Evolutionary conservation across 1,140 invertebrate genomes (phyloP), one percentile per base, ranked within the genome.

Genomic region (Vollenhovia emeryi): DNA sequence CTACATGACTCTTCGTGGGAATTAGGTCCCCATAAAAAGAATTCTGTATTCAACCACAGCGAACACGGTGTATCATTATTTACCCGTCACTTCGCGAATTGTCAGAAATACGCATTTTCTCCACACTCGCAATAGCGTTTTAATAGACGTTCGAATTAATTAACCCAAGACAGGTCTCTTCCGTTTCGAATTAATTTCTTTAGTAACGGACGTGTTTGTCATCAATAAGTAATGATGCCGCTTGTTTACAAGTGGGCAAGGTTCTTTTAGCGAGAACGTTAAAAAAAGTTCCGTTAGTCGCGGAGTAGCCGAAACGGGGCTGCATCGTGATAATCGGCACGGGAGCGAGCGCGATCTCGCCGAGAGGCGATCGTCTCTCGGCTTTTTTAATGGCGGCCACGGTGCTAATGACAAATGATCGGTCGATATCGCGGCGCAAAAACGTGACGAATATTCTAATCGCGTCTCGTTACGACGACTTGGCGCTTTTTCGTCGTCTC

Each of bases 381-480:
- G 24, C 18, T 80, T 85, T 80, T 85, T 82, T 68, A 89, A 90
- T 90, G 85, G 88, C 87, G 60, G n/a, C 64, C 4, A 21, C 57
- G 13, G 6, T 5, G 45, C 52, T 80, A 69, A 89, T 88, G 84
- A 89, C 87, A 74, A 85, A 83, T 50, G 71, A 52, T 48, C 62
- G 13, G 13, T 43, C 85, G 74, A 86, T 78, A 90, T 83, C 68
- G 57, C 74, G 73, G 24, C 85, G 80, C 13, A 66, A 45, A 55
- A 86, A 78, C 71, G 52, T 8, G 40, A 64, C 52, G 80, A 79
- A 71, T 82, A 73, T 71, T 71, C 84, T 89, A 84, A 84, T 84
- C 71, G 33, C 55, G 43, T 76, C 80, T 64, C 71, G 57, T 76
- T 84, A 75, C 71, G 64, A 52, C 36, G 13, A 27, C 71, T 76